phyloP scores from a whole-genome alignment of 2,797 vertebrate species.

The Intellagama lesueurii region DNA sequence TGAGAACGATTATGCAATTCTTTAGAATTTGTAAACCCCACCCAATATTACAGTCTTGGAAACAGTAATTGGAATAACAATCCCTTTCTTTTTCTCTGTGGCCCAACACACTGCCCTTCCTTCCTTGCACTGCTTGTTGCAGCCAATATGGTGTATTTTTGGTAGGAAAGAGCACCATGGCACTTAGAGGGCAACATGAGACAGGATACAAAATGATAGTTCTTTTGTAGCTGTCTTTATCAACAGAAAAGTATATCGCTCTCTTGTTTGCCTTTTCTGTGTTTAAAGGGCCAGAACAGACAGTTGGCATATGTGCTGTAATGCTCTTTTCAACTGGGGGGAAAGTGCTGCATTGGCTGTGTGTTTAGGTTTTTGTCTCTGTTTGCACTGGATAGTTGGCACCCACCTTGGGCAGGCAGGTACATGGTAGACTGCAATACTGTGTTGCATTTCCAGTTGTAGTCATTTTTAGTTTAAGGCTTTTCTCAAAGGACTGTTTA shows the following conservation, averaged over 20 bases:
- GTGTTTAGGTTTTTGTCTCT: neutral
- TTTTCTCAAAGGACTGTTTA: neutral
- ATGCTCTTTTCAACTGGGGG: neutral
- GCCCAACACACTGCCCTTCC: conserved; percentile 1
- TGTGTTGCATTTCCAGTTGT: neutral
- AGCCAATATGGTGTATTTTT: neutral
- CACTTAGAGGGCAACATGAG: neutral
- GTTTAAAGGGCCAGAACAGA: neutral
- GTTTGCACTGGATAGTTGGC: neutral
- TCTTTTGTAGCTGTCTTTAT: neutral
- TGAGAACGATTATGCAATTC: neutral
- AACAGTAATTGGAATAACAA: neutral
- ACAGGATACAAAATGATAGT: neutral
- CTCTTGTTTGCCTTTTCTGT: neutral
- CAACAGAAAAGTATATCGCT: neutral
- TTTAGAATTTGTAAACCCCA: neutral
- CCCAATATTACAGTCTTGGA: neutral
- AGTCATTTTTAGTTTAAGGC: neutral
- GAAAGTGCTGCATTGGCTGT: neutral
- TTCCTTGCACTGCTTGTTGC: neutral
- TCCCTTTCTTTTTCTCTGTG: neutral
- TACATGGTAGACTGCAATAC: neutral
- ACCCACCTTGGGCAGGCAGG: neutral
- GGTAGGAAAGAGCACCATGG: neutral
- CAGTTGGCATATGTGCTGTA: neutral